Conservation (phyloP, 2,113 vertebrate genomes). For the Tragulus kanchil region DNA sequence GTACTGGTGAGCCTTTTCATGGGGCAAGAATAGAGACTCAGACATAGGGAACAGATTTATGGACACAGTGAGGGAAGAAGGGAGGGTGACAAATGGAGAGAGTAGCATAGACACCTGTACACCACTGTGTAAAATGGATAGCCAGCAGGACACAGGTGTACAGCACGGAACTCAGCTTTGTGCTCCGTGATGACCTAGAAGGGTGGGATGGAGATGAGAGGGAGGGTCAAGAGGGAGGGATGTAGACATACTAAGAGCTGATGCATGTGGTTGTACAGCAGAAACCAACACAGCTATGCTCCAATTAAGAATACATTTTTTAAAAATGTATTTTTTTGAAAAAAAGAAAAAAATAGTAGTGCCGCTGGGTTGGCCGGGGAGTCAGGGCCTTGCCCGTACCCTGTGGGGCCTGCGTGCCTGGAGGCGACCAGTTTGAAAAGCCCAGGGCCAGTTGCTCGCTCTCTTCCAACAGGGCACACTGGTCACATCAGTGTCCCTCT, state of each 20-base stretch:
- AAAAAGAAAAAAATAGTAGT: not conserved
- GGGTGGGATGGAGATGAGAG: not conserved
- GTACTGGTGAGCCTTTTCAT: not conserved
- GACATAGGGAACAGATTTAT: not conserved
- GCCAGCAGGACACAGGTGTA: not conserved
- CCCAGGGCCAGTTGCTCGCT: rapidly evolving
- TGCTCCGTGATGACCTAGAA: not conserved
- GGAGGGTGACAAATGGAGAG: not conserved
- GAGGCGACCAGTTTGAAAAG: not conserved
- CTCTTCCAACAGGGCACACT: too few species aligned
- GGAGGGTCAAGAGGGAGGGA: not conserved
- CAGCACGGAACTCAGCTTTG: not conserved
- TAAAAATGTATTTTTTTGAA: not conserved
- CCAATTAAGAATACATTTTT: not conserved
- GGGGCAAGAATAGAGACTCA: not conserved
- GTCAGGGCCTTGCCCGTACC: not conserved
- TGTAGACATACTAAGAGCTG: not conserved
- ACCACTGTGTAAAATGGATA: not conserved
- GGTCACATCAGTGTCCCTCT: not conserved
- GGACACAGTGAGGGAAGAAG: not conserved
- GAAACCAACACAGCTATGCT: not conserved
- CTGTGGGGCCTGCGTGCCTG: not conserved
- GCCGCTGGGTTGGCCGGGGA: not conserved
- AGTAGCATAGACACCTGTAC: not conserved
- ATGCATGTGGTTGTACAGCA: not conserved